A percentile compares a stretch with the other conserved stretches of the same genome.
phyloP scores from a whole-genome alignment of 2,113 vertebrate species.

The Laterallus jamaicensis region DNA sequence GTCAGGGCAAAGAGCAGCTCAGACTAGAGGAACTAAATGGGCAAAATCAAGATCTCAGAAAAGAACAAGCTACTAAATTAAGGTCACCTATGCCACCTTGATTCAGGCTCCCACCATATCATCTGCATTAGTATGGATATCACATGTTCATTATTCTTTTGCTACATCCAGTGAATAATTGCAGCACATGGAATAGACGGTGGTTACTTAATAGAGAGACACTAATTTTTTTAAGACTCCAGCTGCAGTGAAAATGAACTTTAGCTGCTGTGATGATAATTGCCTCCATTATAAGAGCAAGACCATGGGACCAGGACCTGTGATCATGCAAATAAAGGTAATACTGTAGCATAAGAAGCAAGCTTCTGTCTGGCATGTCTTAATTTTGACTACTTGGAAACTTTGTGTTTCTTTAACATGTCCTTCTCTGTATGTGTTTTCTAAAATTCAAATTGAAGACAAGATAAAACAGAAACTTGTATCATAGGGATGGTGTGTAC shows the following conservation, averaged over 20 bases:
- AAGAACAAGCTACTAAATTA: neutral
- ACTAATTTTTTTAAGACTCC: neutral
- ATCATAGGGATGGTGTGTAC: neutral
- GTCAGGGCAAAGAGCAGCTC: neutral
- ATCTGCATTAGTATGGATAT: neutral
- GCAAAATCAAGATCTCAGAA: neutral
- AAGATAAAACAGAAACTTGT: neutral
- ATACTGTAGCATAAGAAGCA: neutral
- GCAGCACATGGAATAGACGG: neutral
- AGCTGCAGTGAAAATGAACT: neutral
- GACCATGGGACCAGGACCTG: neutral
- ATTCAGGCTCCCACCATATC: neutral
- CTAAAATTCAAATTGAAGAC: neutral
- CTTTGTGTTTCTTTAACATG: neutral
- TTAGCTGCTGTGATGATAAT: neutral
- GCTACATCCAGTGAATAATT: neutral
- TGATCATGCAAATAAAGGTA: neutral
- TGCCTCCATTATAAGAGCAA: fast-evolving
- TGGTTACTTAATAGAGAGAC: neutral
- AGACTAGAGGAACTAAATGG: neutral
- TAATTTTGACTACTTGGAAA: neutral
- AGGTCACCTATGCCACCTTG: neutral
- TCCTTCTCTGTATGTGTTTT: neutral
- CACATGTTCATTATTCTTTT: neutral
- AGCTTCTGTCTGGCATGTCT: neutral